Conservation (phyloP, 2,113 vertebrate species). For the Pelusios castaneus region DNA sequence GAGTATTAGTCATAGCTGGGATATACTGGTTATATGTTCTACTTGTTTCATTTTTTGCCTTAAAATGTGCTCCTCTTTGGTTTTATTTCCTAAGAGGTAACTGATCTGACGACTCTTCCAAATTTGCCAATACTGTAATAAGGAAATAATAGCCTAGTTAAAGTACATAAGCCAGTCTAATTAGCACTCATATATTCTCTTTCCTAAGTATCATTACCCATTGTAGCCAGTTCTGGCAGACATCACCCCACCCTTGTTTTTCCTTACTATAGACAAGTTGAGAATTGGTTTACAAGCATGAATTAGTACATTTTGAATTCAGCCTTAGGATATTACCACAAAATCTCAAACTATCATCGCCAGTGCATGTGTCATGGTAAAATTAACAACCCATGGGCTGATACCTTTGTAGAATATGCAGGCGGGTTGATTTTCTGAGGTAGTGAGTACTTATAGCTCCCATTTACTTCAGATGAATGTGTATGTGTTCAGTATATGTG, state of each 20-base stretch:
- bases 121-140: background rate
- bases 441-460: background rate
- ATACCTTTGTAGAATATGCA: accelerated
- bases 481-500: background rate
- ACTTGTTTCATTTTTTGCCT: background rate
- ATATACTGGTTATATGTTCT: accelerated
- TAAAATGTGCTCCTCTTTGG: background rate
- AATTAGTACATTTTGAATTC: background rate
- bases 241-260: background rate
- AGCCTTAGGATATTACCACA: accelerated
- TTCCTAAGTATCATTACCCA: accelerated
- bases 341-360: background rate
- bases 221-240: background rate
- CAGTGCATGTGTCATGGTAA: background rate
- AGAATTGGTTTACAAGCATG: background rate
- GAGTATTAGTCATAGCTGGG: background rate
- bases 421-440: accelerated
- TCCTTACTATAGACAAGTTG: background rate
- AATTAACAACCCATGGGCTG: background rate
- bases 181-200: background rate
- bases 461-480: background rate
- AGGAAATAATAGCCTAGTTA: background rate
- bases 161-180: background rate
- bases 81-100: background rate
- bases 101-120: background rate